Percentiles rank a stretch among this genome's conserved stretches.
Evolutionary conservation across 2,888 invertebrate genomes (phyloP).

Genomic region (Volucella zonaria): DNA sequence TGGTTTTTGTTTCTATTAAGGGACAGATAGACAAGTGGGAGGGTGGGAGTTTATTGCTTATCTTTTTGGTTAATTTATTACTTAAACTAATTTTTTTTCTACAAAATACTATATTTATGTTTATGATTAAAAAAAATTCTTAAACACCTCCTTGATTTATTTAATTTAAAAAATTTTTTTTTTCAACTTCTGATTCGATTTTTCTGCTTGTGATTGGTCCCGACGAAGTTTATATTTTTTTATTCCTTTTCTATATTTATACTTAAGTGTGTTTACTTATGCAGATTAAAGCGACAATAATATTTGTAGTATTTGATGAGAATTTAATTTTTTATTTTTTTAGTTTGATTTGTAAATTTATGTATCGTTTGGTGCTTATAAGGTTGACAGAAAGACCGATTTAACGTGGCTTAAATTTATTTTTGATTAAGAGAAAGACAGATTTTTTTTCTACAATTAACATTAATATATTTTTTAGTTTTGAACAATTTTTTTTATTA

Average conservation of each 20-base stretch:
- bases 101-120: constrained; percentile 31
- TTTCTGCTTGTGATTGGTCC: constrained; percentile 66
- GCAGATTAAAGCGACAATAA: constrained; percentile 56
- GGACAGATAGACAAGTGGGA: constrained; percentile 48
- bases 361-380: constrained; percentile 25
- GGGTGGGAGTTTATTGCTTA: constrained; percentile 73
- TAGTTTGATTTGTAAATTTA: background rate
- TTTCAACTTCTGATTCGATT: constrained; percentile 20
- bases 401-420: constrained; percentile 16
- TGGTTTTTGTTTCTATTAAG: constrained; percentile 21
- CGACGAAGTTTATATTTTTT: constrained; percentile 59
- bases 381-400: constrained; percentile 7
- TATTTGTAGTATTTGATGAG: constrained; percentile 11
- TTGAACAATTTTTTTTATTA: constrained; percentile 13
- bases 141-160: constrained; percentile 48
- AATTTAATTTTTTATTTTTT: constrained; percentile 3
- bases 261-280: constrained; percentile 48
- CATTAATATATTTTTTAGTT: background rate
- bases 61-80: constrained; percentile 65
- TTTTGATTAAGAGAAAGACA: constrained; percentile 27
- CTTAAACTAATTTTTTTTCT: constrained; percentile 28
- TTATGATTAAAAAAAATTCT: background rate
- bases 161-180: background rate
- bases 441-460: background rate
- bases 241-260: constrained; percentile 5